Conservation (phyloP, 2,888 invertebrate species). For the Lomographa bimaculata region DNA sequence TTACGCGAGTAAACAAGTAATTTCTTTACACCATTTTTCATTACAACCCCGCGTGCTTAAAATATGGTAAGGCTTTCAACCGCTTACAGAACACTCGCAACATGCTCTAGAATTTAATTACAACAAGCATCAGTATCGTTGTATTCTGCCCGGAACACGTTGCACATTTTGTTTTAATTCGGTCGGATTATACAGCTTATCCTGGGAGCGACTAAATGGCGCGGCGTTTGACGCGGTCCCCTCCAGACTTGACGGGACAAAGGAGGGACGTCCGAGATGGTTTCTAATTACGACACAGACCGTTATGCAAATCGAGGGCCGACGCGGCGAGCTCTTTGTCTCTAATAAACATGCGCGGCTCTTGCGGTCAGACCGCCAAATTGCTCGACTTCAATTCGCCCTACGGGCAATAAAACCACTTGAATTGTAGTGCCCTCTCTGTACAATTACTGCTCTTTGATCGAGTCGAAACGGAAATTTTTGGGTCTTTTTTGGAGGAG, state of each 20-base stretch:
- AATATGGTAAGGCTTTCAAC: constrained; percentile 17
- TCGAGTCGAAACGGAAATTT: constrained; percentile 43
- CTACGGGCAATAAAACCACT: constrained; percentile 66
- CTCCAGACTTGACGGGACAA: constrained; percentile 70
- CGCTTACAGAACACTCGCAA: neutral
- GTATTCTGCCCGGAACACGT: constrained; percentile 34
- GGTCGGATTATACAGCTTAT: constrained; percentile 61
- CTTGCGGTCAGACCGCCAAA: constrained; percentile 77
- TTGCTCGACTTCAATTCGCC: constrained; percentile 65
- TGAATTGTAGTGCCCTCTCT: constrained; percentile 57
- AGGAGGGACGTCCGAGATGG: constrained; percentile 78
- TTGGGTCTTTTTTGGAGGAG: constrained; percentile 39
- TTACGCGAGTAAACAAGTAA: constrained; percentile 43
- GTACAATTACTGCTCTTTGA: constrained; percentile 68
- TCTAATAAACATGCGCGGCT: constrained; percentile 80
- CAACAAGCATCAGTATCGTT: constrained; percentile 1
- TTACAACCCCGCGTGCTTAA: constrained; percentile 27
- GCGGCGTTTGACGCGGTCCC: constrained; percentile 67
- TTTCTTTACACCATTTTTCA: constrained; percentile 55
- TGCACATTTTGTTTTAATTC: constrained; percentile 57
- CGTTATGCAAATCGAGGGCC: constrained; percentile 80
- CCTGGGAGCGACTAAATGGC: constrained; percentile 65
- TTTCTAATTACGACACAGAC: constrained; percentile 81
- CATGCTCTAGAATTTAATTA: constrained; percentile 12
- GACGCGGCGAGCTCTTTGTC: constrained; percentile 68